Conservation (phyloP, 2,113 vertebrate species). For the Stigmatopora argus region DNA sequence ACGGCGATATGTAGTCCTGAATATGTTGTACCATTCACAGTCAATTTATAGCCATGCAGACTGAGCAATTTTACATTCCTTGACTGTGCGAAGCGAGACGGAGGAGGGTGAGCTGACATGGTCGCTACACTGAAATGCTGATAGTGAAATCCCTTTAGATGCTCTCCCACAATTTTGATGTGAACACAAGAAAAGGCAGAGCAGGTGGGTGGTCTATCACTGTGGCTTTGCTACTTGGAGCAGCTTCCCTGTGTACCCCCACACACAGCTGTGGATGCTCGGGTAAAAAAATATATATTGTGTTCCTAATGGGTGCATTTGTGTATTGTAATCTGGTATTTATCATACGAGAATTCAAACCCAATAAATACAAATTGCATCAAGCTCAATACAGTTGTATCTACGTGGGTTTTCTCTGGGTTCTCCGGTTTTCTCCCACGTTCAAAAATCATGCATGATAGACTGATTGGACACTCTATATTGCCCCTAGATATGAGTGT, state of each 20-base stretch:
- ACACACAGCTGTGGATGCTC: conserved; percentile 24
- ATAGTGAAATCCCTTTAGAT: conserved; percentile 69
- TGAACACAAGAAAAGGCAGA: conserved; percentile 55
- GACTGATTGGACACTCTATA: no score
- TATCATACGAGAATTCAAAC: neutral
- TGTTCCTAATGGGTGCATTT: conserved; percentile 35
- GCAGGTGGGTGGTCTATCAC: conserved; percentile 68
- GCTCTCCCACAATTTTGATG: conserved; percentile 57
- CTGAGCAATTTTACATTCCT: conserved; percentile 34
- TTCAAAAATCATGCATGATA: no score
- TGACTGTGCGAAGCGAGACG: conserved; percentile 36
- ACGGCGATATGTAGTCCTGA: conserved; percentile 24
- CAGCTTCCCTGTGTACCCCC: conserved; percentile 29
- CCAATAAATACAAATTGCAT: neutral
- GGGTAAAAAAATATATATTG: conserved; percentile 21
- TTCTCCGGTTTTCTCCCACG: no score
- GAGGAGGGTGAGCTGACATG: conserved; percentile 61
- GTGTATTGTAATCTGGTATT: conserved; percentile 2
- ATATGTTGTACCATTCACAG: conserved; percentile 33
- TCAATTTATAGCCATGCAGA: conserved; percentile 24
- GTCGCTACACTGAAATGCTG: conserved; percentile 55
- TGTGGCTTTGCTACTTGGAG: conserved; percentile 41
- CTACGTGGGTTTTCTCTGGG: no score
- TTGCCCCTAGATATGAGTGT: no score
- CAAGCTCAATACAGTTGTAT: conserved; percentile 33